Base-by-base conservation (phyloP, 2,113 vertebrate species). In the Grammomys surdaster region DNA sequence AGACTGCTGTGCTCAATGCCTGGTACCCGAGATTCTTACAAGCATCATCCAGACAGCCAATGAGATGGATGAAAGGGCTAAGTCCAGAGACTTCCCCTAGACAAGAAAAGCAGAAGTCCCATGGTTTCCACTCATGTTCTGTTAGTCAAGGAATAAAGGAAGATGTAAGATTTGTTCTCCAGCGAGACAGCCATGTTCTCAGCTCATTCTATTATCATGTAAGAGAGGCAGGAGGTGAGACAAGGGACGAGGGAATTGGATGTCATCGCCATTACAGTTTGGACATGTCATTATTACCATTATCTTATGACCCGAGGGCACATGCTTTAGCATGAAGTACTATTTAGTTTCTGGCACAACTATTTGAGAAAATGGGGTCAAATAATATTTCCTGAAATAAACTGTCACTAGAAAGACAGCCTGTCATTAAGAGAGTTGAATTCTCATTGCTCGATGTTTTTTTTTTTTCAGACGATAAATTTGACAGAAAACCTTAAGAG, bases 341-440 rank as follows among this genome's bases (percentile, higher is more conserved):
- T 95, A 20, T 87, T 96, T 58, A n/a, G 58, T 90, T 90, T 94
- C 75, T 76, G 40, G 46, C 20, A n/a, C 65, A 73, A 51, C 17
- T 78, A 87, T 67, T 77, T 22, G 72, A 94, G 69, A 58, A 96
- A 92, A 94, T 46, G 26, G 2, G 26, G 33, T 92, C 33, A 89
- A 69, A 75, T 75, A 33, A 72, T 36, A 22, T 87, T 86, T 92
- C 77, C 67, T 70, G 46, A 94, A 75, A 91, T 46, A 88, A 90
- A 88, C 58, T 56, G 17, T 63, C 43, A 48, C 40, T 80, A 73
- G 90, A 93, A 88, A 46, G 46, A 95, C 19, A 69, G 22, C 48
- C 13, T 58, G 31, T 91, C 26, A 73, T 67, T 80, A 93, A 77
- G 26, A 70, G 56, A 96, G 75, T 24, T 82, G 56, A 77, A 73